Evolutionary conservation across 2,797 vertebrate genomes (phyloP), one percentile per base, ranked within the genome.

Genomic region (Lerista edwardsae): DNA sequence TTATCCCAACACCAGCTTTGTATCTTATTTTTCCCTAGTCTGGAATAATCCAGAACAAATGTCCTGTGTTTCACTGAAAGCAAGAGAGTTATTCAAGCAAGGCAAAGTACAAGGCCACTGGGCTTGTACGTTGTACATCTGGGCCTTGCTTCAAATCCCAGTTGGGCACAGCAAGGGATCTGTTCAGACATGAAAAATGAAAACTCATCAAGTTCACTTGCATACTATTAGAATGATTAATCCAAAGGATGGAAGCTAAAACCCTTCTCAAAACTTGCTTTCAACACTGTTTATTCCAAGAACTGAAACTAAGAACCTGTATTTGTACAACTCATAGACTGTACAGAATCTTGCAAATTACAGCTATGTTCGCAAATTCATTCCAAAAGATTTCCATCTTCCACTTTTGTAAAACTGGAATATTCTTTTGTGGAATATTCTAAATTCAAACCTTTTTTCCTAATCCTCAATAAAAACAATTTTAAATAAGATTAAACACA

Each of bases 21-120:
- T n/a, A 57, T 82, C 25, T 77, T 34, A 64, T 41, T 31, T 80
- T 47, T 55, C 47, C 77, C 76, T 80, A 82, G 81, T 77, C 25
- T 77, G 3, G 86, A 86, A 36, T 11, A 57, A 67, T 9, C 25
- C 27, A 79, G 65, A 65, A 61, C 90, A 17, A 75, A 65, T 36
- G 8, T 81, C 67, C 75, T 68, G 55, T 85, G 17, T 68, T 87
- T 65, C 80, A 88, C 39, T 27, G 39, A 76, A 75, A 83, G 47
- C 73, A 68, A 68, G 34, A 21, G 3, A 57, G 47, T 36, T 82
- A 59, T 59, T 76, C 41, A 44, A 84, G 64, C 64, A 69, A 71
- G 64, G 21, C 29, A 77, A 69, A 59, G 74, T 31, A 59, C 64
- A 44, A 19, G 51, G 82, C 21, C 73, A 57, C 25, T 41, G 36